Base-by-base conservation (phyloP, 2,113 vertebrate species). In the Rhinolophus ferrumequinum region DNA sequence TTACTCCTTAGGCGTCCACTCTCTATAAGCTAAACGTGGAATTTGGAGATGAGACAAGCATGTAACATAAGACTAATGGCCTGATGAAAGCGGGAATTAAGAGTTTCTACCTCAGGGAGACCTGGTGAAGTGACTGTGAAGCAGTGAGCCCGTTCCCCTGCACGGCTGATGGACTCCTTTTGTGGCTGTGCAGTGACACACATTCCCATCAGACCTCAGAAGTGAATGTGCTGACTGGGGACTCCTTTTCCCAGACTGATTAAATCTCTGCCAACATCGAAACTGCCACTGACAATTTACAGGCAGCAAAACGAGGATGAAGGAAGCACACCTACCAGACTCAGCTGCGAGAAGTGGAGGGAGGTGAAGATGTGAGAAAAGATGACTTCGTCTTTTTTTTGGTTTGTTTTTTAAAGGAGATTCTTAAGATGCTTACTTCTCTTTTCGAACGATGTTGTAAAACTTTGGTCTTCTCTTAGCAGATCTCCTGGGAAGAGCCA, bases 401-500 rank as follows among this genome's bases (percentile, higher is more conserved):
- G 9, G 9, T 50, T 50, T 13, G 9, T 50, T 76, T 35, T 62
- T 35, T 5, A 0, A 64, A 92, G 47, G 54, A 26, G 18, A 19
- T 72, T 86, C 92, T 96, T 8, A 0, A 38, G 84, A 86, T 90
- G 73, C 1, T 91, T 38, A 96, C 64, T 77, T 94, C 33, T 93
- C 38, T 16, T 4, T 62, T 88, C n/a, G 94, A 97, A 95, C 76
- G 93, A 41, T 90, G 84, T 90, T 1, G 0, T 69, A 81, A 66
- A 76, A 75, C 97, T 73, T 88, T 67, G 11, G 56, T 92, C 83
- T 69, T 82, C 92, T 94, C 38, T 97, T 44, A 90, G 86, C 50
- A 88, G 30, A 26, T 91, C 81, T 89, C 89, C 96, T 35, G 93
- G 90, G 64, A 98, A 30, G 38, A 97, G 93, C 90, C 93, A 80